Evolutionary conservation across 2,113 vertebrate genomes (phyloP).

Genomic region (Chaetorhynchus papuensis): DNA sequence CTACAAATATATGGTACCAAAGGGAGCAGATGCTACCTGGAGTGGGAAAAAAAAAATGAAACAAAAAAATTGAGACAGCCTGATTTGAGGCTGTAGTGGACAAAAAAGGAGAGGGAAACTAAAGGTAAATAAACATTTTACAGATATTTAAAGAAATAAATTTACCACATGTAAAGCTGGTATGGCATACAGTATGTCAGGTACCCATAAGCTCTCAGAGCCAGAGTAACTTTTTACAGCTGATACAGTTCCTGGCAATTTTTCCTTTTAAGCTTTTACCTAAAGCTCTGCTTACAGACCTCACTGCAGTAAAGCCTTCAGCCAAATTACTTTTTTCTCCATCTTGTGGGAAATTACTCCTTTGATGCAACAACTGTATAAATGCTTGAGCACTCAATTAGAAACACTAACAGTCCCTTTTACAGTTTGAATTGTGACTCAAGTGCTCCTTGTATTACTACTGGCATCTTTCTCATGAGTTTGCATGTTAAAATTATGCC

Average conservation of each 20-base stretch:
- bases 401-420: slow-evolving; percentile 17
- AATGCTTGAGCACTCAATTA: slow-evolving; percentile 46
- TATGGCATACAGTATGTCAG: not conserved
- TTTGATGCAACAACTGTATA: slow-evolving; percentile 22
- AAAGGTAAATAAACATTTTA: not conserved
- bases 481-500: not conserved
- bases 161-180: not conserved
- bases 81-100: not conserved
- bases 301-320: slow-evolving; percentile 41
- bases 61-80: not conserved
- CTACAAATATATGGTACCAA: not conserved
- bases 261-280: not conserved
- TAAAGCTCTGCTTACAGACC: slow-evolving; percentile 28
- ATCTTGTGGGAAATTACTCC: slow-evolving; percentile 58
- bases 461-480: slow-evolving; percentile 6
- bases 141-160: not conserved
- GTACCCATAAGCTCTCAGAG: not conserved
- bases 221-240: slow-evolving; percentile 29
- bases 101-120: not conserved
- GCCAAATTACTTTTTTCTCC: slow-evolving; percentile 34
- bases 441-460: slow-evolving; percentile 14
- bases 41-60: not conserved
- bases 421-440: not conserved
- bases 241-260: not conserved
- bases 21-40: not conserved